These are phyloP conservation scores for Xylocampa areola DNA, from an alignment of 2,888 invertebrate species.

Conservation along the genomic window DNA sequence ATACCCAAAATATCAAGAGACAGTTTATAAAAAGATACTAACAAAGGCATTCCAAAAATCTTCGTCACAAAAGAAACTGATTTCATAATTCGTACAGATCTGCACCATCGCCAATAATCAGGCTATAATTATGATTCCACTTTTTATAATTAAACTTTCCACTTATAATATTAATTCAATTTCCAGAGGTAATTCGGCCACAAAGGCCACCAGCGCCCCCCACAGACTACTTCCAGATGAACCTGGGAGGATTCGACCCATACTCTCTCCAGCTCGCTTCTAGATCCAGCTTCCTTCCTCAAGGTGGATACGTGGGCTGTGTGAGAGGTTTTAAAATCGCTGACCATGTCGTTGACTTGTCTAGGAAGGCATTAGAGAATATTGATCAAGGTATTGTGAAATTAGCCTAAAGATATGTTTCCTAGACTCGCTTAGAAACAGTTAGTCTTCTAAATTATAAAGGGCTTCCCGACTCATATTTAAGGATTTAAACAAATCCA, in stretches of 20 bases:
- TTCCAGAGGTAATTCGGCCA: slow-evolving; percentile 95
- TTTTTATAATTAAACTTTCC: too few species aligned
- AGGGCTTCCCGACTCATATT: too few species aligned
- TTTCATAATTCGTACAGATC: too few species aligned
- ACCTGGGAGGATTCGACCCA: slow-evolving; percentile 95
- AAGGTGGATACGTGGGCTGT: slow-evolving; percentile 95
- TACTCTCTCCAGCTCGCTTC: slow-evolving; percentile 91
- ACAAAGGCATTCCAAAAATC: too few species aligned
- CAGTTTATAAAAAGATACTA: too few species aligned
- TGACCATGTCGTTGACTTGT: slow-evolving; percentile 93
- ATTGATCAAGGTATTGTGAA: slow-evolving; percentile 91
- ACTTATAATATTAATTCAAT: slow-evolving; percentile 1
- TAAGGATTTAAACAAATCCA: too few species aligned
- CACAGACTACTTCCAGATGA: slow-evolving; percentile 96
- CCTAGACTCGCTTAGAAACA: not conserved
- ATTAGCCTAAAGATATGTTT: not conserved
- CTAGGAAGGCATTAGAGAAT: slow-evolving; percentile 92
- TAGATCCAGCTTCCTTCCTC: slow-evolving; percentile 78
- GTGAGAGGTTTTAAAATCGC: slow-evolving; percentile 96
- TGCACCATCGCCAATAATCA: too few species aligned
- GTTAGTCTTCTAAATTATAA: too few species aligned
- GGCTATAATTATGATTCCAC: too few species aligned
- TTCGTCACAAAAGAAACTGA: too few species aligned
- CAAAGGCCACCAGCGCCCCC: slow-evolving; percentile 97
- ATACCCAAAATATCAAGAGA: too few species aligned